phyloP scores from a whole-genome alignment of 2,113 vertebrate genomes.

The Phoenicopterus ruber region DNA sequence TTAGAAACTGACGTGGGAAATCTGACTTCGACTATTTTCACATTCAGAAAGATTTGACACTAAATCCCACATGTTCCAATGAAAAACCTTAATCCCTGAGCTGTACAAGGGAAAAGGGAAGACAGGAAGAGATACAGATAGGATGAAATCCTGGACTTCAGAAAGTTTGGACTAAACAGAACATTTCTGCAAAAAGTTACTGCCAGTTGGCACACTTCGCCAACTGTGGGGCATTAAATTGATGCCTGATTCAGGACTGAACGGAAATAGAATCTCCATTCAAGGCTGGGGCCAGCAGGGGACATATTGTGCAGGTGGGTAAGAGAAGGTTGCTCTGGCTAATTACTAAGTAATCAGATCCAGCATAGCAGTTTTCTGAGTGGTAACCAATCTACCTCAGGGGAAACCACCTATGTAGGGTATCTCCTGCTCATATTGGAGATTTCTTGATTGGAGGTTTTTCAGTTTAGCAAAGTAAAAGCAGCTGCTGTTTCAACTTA shows the following conservation, averaged over 20 bases:
- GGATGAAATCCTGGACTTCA: not conserved
- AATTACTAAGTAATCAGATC: conserved; percentile 10
- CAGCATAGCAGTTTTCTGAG: not conserved
- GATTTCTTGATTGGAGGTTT: not conserved
- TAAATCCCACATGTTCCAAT: not conserved
- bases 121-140: fast-evolving
- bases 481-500: not conserved
- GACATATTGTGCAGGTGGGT: not conserved
- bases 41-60: not conserved
- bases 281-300: not conserved
- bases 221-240: not conserved
- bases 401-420: no score
- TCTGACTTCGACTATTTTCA: not conserved
- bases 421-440: not conserved
- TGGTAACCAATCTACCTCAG: not conserved
- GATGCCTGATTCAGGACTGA: not conserved
- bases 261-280: not conserved
- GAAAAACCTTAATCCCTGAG: not conserved
- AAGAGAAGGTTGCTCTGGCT: not conserved
- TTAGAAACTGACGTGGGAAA: not conserved
- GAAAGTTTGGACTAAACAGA: not conserved
- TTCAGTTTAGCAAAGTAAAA: not conserved
- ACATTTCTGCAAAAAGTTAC: not conserved
- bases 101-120: not conserved
- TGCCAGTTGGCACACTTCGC: not conserved